These are phyloP conservation scores for Xenops minutus DNA, from an alignment of 2,797 vertebrate species.

Conservation along the genomic window DNA sequence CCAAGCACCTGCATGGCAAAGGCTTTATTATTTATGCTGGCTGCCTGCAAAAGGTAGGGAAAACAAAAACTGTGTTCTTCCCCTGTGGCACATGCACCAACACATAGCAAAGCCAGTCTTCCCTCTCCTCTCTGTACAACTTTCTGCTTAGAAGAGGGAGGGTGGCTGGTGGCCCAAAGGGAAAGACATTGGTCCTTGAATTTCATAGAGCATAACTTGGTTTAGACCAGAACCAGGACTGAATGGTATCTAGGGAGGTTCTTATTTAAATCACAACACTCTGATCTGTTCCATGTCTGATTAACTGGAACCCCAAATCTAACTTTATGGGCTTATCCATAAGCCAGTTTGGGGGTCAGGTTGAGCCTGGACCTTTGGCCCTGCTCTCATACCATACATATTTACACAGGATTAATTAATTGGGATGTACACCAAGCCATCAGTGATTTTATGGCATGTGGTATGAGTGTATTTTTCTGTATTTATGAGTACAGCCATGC, in stretches of 20 bases:
- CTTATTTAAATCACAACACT: not conserved
- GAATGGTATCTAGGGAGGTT: not conserved
- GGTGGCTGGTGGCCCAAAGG: not conserved
- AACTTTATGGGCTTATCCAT: not conserved
- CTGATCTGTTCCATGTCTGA: not conserved
- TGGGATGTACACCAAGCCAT: not conserved
- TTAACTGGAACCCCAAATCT: not conserved
- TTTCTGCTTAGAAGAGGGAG: not conserved
- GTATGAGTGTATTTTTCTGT: not conserved
- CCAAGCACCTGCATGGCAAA: slow-evolving; percentile 75
- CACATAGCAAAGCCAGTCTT: not conserved
- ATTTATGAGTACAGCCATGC: not conserved
- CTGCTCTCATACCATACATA: not conserved
- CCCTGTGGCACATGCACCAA: not conserved
- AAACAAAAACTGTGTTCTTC: not conserved
- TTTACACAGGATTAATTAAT: not conserved
- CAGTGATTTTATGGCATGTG: not conserved
- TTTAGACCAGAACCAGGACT: not conserved
- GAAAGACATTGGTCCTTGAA: not conserved
- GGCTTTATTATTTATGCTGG: slow-evolving; percentile 80
- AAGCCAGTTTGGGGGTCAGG: not conserved
- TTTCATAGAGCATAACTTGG: not conserved
- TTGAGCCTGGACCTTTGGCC: not conserved
- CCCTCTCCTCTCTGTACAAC: not conserved
- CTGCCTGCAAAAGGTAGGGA: slow-evolving; percentile 79